These are phyloP conservation scores for Monopterus albus DNA, from an alignment of 2,113 vertebrate species.

Conservation along the genomic window DNA sequence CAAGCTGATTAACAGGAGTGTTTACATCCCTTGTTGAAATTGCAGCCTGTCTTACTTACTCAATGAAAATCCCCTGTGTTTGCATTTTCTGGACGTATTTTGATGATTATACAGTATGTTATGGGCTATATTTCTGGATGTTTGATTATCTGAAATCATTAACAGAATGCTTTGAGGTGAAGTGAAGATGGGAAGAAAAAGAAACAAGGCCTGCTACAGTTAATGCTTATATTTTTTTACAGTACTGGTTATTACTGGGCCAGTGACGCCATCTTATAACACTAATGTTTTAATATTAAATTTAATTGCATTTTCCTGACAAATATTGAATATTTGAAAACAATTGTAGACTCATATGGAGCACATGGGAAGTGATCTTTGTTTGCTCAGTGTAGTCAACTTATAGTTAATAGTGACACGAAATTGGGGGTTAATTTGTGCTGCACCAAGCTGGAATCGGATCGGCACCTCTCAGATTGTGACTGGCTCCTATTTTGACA, in stretches of 20 bases:
- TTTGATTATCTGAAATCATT: background rate
- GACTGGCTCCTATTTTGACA: too few species aligned
- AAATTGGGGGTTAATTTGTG: too few species aligned
- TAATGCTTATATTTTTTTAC: too few species aligned
- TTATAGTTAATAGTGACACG: too few species aligned
- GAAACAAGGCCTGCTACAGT: background rate
- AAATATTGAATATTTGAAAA: background rate
- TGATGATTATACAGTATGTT: too few species aligned
- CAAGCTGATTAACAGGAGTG: background rate
- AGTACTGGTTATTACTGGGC: background rate
- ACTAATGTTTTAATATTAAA: background rate
- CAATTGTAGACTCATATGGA: background rate
- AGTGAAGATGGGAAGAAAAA: background rate
- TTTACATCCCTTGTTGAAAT: constrained; percentile 19
- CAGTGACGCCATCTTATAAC: background rate
- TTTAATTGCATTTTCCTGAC: background rate
- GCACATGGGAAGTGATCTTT: too few species aligned
- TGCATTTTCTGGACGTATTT: background rate
- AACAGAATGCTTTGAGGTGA: background rate
- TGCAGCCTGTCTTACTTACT: constrained; percentile 1
- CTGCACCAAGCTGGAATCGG: too few species aligned
- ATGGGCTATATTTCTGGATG: background rate
- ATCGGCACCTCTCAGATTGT: too few species aligned
- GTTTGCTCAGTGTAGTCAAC: background rate
- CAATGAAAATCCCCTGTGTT: background rate